Base-by-base conservation (phyloP, 2,113 vertebrate species). In the Narcine bancroftii region DNA sequence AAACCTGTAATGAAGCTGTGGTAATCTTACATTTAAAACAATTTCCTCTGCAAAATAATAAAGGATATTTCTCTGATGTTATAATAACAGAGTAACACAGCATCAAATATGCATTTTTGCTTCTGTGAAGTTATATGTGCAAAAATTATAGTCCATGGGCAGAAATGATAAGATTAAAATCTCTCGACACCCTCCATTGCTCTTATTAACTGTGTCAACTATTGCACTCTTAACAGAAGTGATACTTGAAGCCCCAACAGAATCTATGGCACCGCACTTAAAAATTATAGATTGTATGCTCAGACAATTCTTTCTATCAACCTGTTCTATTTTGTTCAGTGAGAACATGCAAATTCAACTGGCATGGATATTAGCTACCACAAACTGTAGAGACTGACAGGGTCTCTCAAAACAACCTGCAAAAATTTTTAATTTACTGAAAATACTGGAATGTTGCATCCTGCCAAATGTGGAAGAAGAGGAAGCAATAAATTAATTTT, bases 81-180 rank as follows among this genome's bases (percentile, higher is more conserved):
- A 50, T 85, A 92, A 92, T 69, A 83, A 69, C 60, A 85, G 77
- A 87, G 81, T 66, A 69, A 39, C 69, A 53, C 63, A 65, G 47
- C 50, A 33, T 69, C 71, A 92, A 73, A 63, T 47, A n/a, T 77
- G 72, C 56, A 79, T 77, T 92, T 77, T 85, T 45, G 63, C 53
- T 79, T 77, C 66, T 69, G 63, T 13, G 45, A 42, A 87, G n/a
- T 15, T 47, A 42, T 75, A 26, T 92, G 53, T 56, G 69, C 77
- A 92, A 71, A 92, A 91, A 92, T 79, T 75, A 93, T 79, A 85
- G 92, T 85, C 92, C 53, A 50, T 85, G 79, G 77, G 39, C 26
- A 60, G 89, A 72, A 93, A 92, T 89, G 72, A 92, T 76, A 92
- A 93, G 89, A 93, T 89, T 92, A 92, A 92, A 92, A 93, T 92